Percentiles rank a stretch among this genome's conserved stretches.
These are phyloP conservation scores for Autographa gamma DNA, from an alignment of 2,888 invertebrate genomes.

Conservation along the genomic window DNA sequence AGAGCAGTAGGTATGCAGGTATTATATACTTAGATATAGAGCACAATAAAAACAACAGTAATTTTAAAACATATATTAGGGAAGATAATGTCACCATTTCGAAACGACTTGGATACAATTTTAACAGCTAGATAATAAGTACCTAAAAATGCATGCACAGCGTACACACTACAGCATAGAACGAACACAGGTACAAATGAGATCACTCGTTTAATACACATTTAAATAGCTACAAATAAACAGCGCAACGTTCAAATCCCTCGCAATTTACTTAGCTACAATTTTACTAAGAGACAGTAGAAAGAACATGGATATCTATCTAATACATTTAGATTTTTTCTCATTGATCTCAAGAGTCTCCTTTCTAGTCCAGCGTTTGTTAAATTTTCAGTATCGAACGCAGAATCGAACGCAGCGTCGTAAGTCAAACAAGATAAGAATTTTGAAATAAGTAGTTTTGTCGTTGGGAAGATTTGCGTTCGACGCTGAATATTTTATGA, in stretches of 20 bases:
- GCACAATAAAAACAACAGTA: conserved; percentile 62
- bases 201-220: conserved; percentile 9
- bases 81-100: conserved; percentile 83
- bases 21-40: not conserved
- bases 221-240: not conserved
- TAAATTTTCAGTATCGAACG: not conserved
- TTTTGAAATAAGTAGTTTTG: not conserved
- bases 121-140: conserved; percentile 52
- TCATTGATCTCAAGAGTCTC: not conserved
- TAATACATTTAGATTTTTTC: not conserved
- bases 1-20: no score
- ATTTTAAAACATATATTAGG: conserved; percentile 85
- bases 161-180: conserved; percentile 26
- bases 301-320: not conserved
- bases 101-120: conserved; percentile 49
- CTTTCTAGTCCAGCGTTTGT: not conserved
- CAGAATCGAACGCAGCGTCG: no score
- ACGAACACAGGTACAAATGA: conserved; percentile 20
- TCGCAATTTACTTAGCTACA: not conserved
- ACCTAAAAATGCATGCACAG: conserved; percentile 30
- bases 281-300: not conserved
- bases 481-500: not conserved
- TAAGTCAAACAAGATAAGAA: not conserved
- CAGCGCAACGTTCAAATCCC: not conserved
- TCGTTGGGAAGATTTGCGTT: not conserved